phyloP scores from a whole-genome alignment of 2,888 invertebrate genomes.

The Amiota mariae region DNA sequence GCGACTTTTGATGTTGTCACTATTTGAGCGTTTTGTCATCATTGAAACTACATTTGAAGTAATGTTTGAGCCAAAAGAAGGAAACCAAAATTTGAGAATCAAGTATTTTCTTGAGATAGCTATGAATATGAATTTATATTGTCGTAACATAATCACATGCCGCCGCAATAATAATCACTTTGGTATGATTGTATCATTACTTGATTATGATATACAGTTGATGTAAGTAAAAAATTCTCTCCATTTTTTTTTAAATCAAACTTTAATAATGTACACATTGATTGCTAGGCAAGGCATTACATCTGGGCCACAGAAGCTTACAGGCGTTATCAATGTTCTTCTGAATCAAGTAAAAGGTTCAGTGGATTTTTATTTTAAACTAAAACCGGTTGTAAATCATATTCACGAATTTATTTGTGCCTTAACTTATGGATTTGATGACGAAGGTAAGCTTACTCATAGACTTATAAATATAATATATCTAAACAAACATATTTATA shows the following conservation, averaged over 20 bases:
- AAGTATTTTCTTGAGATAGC: conserved; percentile 78
- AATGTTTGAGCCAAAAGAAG: conserved; percentile 9
- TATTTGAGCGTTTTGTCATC: conserved; percentile 82
- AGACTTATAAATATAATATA: too few relatives aligned
- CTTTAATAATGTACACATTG: not conserved
- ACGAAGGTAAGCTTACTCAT: conserved; percentile 44
- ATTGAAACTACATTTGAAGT: conserved; percentile 70
- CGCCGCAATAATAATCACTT: conserved; percentile 68
- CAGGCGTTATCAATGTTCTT: conserved; percentile 75
- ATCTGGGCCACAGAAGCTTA: conserved; percentile 62
- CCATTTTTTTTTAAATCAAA: not conserved
- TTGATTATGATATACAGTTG: conserved; percentile 40
- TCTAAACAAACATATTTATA: too few relatives aligned
- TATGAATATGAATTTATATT: conserved; percentile 82
- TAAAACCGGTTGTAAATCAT: conserved; percentile 74
- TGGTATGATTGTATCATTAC: conserved; percentile 35
- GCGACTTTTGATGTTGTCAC: conserved; percentile 82
- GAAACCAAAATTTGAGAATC: conserved; percentile 72
- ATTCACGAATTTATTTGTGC: conserved; percentile 62
- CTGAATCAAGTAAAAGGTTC: conserved; percentile 76
- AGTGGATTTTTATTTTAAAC: conserved; percentile 76
- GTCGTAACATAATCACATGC: conserved; percentile 79
- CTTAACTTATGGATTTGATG: conserved; percentile 50
- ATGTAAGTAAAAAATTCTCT: conserved; percentile 44
- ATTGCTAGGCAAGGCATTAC: conserved; percentile 48